A percentile compares a stretch with the other conserved stretches of the same genome.
These are phyloP conservation scores for Hyles euphorbiae DNA, from an alignment of 1,140 invertebrate genomes.

Conservation along the genomic window DNA sequence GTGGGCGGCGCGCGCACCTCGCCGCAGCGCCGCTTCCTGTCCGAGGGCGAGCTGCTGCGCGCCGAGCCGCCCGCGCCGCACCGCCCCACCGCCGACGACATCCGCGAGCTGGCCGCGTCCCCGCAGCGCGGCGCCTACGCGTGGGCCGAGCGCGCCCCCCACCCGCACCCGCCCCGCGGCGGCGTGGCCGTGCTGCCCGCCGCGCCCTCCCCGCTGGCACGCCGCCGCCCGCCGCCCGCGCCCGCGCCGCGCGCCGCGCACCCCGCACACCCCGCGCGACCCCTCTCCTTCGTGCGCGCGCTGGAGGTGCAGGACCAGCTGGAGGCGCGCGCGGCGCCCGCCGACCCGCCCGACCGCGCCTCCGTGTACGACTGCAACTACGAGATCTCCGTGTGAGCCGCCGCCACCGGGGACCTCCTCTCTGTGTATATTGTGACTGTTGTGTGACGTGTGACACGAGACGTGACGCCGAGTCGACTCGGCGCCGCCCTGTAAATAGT, in stretches of 20 bases:
- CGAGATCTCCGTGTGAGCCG: conserved; percentile 90
- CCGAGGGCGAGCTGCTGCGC: conserved; percentile 89
- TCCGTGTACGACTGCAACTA: conserved; percentile 97
- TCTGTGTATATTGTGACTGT: neutral
- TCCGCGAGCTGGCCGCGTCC: conserved; percentile 87
- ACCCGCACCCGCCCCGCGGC: conserved; percentile 37
- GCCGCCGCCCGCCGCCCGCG: conserved; percentile 69
- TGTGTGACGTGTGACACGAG: neutral
- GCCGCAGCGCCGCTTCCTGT: conserved; percentile 89
- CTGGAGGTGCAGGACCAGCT: conserved; percentile 93
- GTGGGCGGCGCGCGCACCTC: conserved; percentile 72
- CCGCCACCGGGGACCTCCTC: neutral
- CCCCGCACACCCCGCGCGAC: conserved; percentile 82
- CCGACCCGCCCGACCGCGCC: conserved; percentile 86
- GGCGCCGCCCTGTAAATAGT: conserved; percentile 17
- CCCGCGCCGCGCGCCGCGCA: conserved; percentile 77
- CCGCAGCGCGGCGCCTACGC: conserved; percentile 89
- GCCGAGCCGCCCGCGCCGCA: conserved; percentile 77
- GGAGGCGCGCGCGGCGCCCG: conserved; percentile 75
- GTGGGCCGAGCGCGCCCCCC: conserved; percentile 83
- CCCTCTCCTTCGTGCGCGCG: conserved; percentile 94
- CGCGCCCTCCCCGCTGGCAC: conserved; percentile 35
- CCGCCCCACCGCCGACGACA: conserved; percentile 81
- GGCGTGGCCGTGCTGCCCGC: conserved; percentile 39
- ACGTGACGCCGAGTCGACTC: neutral